Percentiles rank a stretch among this genome's conserved stretches.
These are phyloP conservation scores for Arrhopalites spinosus DNA, from an alignment of 2,888 invertebrate species.

Conservation along the genomic window DNA sequence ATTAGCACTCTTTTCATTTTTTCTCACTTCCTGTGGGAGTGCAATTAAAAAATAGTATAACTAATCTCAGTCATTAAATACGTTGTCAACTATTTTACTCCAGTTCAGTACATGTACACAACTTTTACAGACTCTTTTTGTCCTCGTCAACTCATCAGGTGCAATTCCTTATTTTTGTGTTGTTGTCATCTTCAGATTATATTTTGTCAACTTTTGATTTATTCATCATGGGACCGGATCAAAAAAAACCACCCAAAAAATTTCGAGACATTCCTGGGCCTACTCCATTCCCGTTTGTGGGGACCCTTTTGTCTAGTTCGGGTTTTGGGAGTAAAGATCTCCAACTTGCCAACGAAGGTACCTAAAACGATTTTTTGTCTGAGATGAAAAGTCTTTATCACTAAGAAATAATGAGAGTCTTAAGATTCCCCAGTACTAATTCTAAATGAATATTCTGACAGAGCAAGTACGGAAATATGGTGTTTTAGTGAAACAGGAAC, in stretches of 20 bases:
- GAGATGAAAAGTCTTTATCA: no score
- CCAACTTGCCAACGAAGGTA: conserved; percentile 79
- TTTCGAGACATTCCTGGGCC: conserved; percentile 74
- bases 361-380: conserved; percentile 35
- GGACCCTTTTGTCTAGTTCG: conserved; percentile 63
- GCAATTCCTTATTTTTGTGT: no score
- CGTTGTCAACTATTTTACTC: no score
- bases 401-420: no score
- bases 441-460: conserved; percentile 57
- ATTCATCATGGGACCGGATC: conserved; percentile 8
- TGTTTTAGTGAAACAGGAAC: conserved; percentile 76
- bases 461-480: conserved; percentile 75
- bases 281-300: conserved; percentile 70
- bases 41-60: background rate
- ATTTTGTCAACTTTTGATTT: background rate
- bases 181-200: background rate
- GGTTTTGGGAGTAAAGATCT: conserved; percentile 64
- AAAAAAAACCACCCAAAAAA: conserved; percentile 33
- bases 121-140: no score
- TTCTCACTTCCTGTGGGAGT: no score
- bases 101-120: no score
- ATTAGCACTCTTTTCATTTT: no score
- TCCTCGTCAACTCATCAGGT: no score
- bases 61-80: no score
- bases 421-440: no score